These are phyloP conservation scores for Drosophila navojoa DNA, from an alignment of 1,140 invertebrate species.

Conservation along the genomic window DNA sequence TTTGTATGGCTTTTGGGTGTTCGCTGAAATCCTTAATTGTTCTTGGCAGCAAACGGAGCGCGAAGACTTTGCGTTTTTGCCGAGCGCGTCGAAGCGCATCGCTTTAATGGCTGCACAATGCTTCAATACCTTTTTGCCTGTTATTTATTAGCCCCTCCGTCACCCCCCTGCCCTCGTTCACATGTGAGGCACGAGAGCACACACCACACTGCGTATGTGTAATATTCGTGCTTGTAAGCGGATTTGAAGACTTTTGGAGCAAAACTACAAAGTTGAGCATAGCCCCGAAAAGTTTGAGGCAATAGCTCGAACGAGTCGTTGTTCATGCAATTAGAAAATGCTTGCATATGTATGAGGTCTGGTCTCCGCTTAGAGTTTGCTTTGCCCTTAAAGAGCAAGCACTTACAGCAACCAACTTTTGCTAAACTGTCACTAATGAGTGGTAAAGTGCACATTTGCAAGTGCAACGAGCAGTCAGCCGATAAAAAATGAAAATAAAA, in stretches of 20 bases:
- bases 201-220: slow-evolving; percentile 33
- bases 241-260: slow-evolving; percentile 34
- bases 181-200: background rate
- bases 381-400: slow-evolving; percentile 4
- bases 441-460: slow-evolving; percentile 71
- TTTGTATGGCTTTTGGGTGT: slow-evolving; percentile 64
- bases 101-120: slow-evolving; percentile 63
- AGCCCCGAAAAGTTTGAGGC: slow-evolving; percentile 2
- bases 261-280: slow-evolving; percentile 10
- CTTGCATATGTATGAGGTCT: slow-evolving; percentile 9
- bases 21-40: slow-evolving; percentile 67
- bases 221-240: slow-evolving; percentile 56
- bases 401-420: slow-evolving; percentile 42
- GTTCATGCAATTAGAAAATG: slow-evolving; percentile 16
- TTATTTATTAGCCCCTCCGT: slow-evolving; percentile 57
- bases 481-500: slow-evolving; percentile 53
- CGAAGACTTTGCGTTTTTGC: slow-evolving; percentile 23
- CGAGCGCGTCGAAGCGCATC: slow-evolving; percentile 50
- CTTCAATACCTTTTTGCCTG: slow-evolving; percentile 44
- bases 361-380: background rate
- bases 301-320: background rate
- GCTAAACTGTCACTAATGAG: slow-evolving; percentile 69
- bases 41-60: slow-evolving; percentile 45
- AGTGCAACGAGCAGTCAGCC: slow-evolving; percentile 34
- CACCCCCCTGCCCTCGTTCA: background rate